Base-by-base conservation (phyloP, 2,888 invertebrate genomes). In the Gryllus longicercus region DNA sequence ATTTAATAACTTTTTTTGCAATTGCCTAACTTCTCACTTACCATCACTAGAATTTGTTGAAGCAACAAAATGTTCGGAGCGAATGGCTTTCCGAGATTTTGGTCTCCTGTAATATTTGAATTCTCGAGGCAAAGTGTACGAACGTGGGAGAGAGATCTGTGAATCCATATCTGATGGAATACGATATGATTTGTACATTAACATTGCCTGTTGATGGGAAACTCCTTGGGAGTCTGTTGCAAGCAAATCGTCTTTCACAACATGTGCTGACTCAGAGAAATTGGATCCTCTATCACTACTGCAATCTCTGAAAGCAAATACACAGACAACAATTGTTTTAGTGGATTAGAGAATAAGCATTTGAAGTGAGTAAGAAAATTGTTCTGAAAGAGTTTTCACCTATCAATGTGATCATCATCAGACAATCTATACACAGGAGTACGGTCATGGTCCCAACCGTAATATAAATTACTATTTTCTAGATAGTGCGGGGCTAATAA, bases 1-100 rank as follows among this genome's bases (percentile, higher is more conserved):
- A 38, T 38, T 38, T 38, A 38, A 38, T 14, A 77, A 78, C 49
- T 74, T 76, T 50, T 74, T 5, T 38, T 10, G 8, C 38, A 38
- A 8, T 5, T 8, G 38, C 38, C 38, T 38, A 38, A 38, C 38
- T 38, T 8, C 38, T n/a, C 63, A 85, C 86, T 87, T 86, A 93
- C 95, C 95, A 85, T 95, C 95, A 84, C 95, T 95, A 84, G 95
- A 95, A 85, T 96, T 95, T 74, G 95, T 95, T 83, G 95, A 95
- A 14, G 93, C 92, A 38, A 94, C 90, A 84, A 93, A 93, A 82
- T 93, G 91, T 85, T 93, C 92, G 81, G 91, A 88, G 82, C 91
- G 89, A 81, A 92, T 88, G 80, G 91, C 88, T 83, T 92, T 89
- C 82, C 90, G 86, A 63, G 89, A 88, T 82, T 86, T 87, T 16